Evolutionary conservation across 2,113 vertebrate genomes (phyloP).

Genomic region (Syngnathoides biaculeatus): DNA sequence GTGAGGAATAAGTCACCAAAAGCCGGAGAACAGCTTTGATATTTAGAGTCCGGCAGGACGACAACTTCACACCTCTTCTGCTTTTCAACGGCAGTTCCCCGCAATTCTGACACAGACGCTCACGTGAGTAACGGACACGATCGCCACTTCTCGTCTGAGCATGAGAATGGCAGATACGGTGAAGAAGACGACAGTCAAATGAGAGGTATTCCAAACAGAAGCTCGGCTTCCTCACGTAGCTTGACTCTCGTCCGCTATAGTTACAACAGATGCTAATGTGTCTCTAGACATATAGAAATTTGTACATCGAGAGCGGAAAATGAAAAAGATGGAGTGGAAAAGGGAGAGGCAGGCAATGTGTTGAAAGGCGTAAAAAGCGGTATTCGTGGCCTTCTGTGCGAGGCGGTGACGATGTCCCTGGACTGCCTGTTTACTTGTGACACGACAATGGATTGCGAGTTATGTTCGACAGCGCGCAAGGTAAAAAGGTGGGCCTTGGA

Average conservation of each 20-base stretch:
- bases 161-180: not conserved
- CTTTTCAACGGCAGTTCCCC: not conserved
- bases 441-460: not conserved
- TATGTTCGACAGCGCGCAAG: not conserved
- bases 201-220: not conserved
- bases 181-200: slow-evolving; percentile 10
- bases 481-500: not conserved
- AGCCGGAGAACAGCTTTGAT: slow-evolving; percentile 21
- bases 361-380: slow-evolving; percentile 7
- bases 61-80: not conserved
- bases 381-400: not conserved
- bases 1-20: not conserved
- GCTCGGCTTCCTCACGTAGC: not conserved
- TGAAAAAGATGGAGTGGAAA: not conserved
- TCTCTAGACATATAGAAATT: not conserved
- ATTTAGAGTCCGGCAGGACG: not conserved
- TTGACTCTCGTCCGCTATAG: not conserved
- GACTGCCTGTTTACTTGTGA: not conserved
- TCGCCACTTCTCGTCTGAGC: not conserved
- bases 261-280: not conserved
- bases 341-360: not conserved
- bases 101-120: not conserved
- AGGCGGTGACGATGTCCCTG: not conserved
- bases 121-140: not conserved
- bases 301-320: too few relatives aligned